Evolutionary conservation across 2,888 invertebrate genomes (phyloP), one percentile per base, ranked within the genome.

Genomic region (Lepetodrilus schrolli): DNA sequence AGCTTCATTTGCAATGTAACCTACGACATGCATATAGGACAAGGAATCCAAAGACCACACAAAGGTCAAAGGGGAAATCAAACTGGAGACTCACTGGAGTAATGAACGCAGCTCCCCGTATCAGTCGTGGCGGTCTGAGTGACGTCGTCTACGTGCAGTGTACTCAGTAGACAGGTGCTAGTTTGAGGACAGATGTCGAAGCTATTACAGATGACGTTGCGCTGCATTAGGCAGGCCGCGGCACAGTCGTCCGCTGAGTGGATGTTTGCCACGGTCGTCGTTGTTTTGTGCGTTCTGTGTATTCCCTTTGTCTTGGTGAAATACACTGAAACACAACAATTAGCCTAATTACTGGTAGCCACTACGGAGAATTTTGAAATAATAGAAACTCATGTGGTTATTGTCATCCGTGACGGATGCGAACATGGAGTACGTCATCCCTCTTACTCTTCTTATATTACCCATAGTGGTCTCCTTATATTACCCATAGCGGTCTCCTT

Each of bases 101-200:
- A 74, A n/a, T 74, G 74, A 4, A 66, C 49, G 20, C 74, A 74
- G n/a, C 21, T 8, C 4, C 58, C 58, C 7, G 17, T 58, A 21
- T 30, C 50, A 10, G 50, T 4, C 23, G 49, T n/a, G 17, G 36
- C 69, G 21, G 21, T 70, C 51, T 66, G 49, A 38, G 48, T 69
- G 13, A 80, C 79, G 48, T 79, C 81, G 20, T 79, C 77, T 1
- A 72, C 74, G 65, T 82, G 83, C 21, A 58, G 74, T 26, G 73
- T 73, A 50, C 83, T 84, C 2, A 85, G 78, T n/a, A 78, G 78
- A 30, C 85, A 85, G 21, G 73, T 72, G 13, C 65, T 48, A 4
- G 76, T 74, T 0, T 76, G 38, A 0, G 76, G 51, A 48, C 86
- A 86, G 74, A 80, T 83, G 72, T 84, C 82, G 74, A 86, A 85